Conservation (phyloP, 2,797 vertebrate species). For the Oophaga sylvatica region DNA sequence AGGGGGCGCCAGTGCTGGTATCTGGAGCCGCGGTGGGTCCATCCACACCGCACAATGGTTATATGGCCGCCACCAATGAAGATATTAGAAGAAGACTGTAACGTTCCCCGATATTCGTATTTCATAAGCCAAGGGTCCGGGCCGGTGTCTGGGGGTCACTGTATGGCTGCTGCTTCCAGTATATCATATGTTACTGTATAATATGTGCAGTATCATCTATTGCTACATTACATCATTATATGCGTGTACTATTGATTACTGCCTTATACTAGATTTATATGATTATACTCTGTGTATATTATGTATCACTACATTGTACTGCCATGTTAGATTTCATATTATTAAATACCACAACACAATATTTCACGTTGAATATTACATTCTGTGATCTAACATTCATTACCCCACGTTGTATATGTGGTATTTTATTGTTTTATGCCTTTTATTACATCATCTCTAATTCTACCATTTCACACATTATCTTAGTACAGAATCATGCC, state of each 20-base stretch:
- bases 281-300: not conserved
- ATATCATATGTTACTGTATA: not conserved
- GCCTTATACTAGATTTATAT: not conserved
- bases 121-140: not conserved
- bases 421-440: too few relatives aligned
- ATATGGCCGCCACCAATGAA: not conserved
- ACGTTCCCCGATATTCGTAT: not conserved
- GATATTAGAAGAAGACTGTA: not conserved
- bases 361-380: not conserved
- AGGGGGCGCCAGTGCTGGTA: too few relatives aligned
- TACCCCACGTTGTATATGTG: too few relatives aligned
- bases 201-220: too few relatives aligned
- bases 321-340: too few relatives aligned
- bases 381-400: not conserved
- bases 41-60: not conserved
- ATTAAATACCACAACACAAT: too few relatives aligned
- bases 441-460: too few relatives aligned
- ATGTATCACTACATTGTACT: too few relatives aligned
- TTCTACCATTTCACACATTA: too few relatives aligned
- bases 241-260: not conserved
- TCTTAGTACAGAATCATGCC: too few relatives aligned
- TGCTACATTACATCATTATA: not conserved
- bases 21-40: not conserved
- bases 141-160: not conserved
- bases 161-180: not conserved